A percentile compares a stretch with the other conserved stretches of the same genome.
Conservation (phyloP, 2,113 vertebrate genomes). For the Neotragus pygmaeus region DNA sequence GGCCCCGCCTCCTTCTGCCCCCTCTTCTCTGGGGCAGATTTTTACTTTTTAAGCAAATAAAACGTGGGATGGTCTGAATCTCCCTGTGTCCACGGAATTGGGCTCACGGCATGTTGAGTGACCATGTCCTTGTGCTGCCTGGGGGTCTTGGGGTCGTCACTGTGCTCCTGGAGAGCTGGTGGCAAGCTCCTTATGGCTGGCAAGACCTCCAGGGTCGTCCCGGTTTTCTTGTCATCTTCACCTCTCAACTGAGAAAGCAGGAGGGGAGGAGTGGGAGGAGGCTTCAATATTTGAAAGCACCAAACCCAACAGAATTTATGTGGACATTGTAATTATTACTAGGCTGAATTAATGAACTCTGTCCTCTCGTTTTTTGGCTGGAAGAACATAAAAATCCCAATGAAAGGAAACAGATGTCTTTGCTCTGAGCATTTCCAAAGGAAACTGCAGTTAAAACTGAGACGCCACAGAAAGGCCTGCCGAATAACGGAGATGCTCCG, state of each 20-base stretch:
- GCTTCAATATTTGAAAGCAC: constrained; percentile 12
- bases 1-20: not conserved
- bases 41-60: not conserved
- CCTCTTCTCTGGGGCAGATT: not conserved
- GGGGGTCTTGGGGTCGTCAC: not conserved
- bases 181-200: not conserved
- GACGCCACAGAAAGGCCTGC: constrained; percentile 66
- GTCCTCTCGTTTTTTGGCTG: constrained; percentile 75
- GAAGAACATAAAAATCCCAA: constrained; percentile 78
- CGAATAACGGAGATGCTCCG: constrained; percentile 74
- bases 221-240: not conserved
- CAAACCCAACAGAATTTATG: constrained; percentile 73
- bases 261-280: not conserved
- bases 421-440: constrained; percentile 81
- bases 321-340: constrained; percentile 75
- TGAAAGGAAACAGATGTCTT: constrained; percentile 84
- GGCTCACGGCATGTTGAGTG: accelerated
- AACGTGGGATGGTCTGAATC: not conserved
- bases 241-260: not conserved
- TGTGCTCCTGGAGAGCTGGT: not conserved
- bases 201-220: not conserved
- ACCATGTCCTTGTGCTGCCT: too few species aligned
- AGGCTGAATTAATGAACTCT: constrained; percentile 76
- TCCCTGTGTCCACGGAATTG: not conserved
- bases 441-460: constrained; percentile 77